Percentiles rank a stretch among this genome's conserved stretches.
phyloP scores from a whole-genome alignment of 2,888 invertebrate species.

The Cryptops parisi region DNA sequence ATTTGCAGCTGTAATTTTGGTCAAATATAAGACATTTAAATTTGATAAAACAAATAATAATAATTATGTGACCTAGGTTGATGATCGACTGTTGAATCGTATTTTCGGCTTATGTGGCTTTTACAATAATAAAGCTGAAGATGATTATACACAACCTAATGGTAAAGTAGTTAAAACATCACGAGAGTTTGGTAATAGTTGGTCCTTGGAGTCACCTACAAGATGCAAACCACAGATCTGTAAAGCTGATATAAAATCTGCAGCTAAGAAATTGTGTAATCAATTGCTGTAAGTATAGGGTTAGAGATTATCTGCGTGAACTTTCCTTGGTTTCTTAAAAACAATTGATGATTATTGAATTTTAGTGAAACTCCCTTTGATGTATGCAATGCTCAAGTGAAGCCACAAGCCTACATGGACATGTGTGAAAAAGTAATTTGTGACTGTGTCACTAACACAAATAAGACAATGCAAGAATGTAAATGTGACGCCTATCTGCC shows the following conservation, averaged over 20 bases:
- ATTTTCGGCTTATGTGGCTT: constrained; percentile 70
- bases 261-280: constrained; percentile 52
- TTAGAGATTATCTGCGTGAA: background rate
- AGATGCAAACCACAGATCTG: constrained; percentile 43
- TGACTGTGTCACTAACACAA: constrained; percentile 43
- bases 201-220: constrained; percentile 35
- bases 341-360: background rate
- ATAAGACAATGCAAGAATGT: constrained; percentile 38
- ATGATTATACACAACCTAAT: constrained; percentile 57
- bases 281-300: constrained; percentile 49
- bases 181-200: constrained; percentile 58
- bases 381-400: constrained; percentile 43
- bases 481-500: constrained; percentile 53
- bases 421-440: constrained; percentile 62
- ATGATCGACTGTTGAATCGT: constrained; percentile 43
- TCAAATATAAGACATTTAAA: too few species aligned
- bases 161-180: constrained; percentile 46
- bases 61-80: too few species aligned
- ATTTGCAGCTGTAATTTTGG: too few species aligned
- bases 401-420: constrained; percentile 52
- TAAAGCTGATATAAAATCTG: constrained; percentile 44
- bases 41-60: too few species aligned
- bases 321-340: background rate
- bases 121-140: constrained; percentile 47
- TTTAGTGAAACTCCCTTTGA: constrained; percentile 47